phyloP scores from a whole-genome alignment of 2,888 invertebrate genomes.

The Caenorhabditis sp. region DNA sequence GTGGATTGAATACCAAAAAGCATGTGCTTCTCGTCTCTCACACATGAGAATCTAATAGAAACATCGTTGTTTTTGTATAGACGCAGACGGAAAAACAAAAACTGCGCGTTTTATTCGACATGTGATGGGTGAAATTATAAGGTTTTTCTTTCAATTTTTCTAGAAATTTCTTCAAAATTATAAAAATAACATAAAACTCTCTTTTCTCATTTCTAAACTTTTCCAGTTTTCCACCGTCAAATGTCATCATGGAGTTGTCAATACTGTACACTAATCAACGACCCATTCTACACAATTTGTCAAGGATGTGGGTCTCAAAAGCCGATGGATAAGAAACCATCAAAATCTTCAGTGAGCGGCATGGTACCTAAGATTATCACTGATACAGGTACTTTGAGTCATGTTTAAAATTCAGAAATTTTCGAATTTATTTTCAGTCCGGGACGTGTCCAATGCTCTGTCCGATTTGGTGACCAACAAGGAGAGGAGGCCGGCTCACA shows the following conservation, averaged over 20 bases:
- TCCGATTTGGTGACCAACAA: conserved; percentile 46
- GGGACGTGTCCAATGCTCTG: conserved; percentile 60
- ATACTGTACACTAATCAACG: conserved; percentile 70
- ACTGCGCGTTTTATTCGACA: conserved; percentile 6
- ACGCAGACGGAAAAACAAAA: conserved; percentile 14
- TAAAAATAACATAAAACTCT: no score
- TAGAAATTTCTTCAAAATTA: not conserved
- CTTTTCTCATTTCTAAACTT: no score
- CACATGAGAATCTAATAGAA: not conserved
- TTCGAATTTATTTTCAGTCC: no score
- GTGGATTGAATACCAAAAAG: not conserved
- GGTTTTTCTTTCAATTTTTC: not conserved
- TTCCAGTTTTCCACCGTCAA: not conserved
- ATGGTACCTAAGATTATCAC: conserved; percentile 63
- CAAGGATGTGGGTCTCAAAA: conserved; percentile 69
- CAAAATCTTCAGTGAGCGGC: not conserved
- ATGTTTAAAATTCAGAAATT: no score
- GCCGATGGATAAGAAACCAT: conserved; percentile 39
- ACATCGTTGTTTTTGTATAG: not conserved
- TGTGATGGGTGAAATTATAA: conserved; percentile 10
- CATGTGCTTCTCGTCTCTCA: not conserved
- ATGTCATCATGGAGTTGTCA: conserved; percentile 69
- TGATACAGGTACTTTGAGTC: conserved; percentile 49
- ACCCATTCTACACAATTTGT: conserved; percentile 37
- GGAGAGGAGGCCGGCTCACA: conserved; percentile 37